Conservation (phyloP, 1,140 invertebrate species). For the Probaryconus sp. region DNA sequence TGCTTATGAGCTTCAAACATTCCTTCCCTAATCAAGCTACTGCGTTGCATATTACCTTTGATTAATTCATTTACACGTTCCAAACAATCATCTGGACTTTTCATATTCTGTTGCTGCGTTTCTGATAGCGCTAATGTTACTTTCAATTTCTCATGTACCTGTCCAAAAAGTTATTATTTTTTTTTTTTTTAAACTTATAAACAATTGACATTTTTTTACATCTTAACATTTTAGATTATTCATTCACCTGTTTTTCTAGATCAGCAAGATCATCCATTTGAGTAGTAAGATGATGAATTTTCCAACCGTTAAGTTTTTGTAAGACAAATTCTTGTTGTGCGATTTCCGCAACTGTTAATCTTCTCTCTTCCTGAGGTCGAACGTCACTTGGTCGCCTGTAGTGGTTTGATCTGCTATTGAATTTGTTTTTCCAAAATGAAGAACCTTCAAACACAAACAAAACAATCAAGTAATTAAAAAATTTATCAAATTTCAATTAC, state of each 20-base stretch:
- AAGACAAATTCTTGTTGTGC: conserved; percentile 92
- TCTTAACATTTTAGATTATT: conserved; percentile 1
- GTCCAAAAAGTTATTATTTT: conserved; percentile 73
- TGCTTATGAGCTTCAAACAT: conserved; percentile 91
- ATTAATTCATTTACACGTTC: conserved; percentile 87
- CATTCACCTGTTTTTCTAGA: conserved; percentile 77
- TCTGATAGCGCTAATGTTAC: conserved; percentile 83
- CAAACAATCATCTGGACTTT: conserved; percentile 82
- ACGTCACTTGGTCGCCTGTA: conserved; percentile 93
- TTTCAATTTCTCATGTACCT: conserved; percentile 83
- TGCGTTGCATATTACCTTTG: conserved; percentile 96
- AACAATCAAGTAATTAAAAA: conserved; percentile 22
- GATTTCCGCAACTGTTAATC: conserved; percentile 90
- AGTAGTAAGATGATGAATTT: conserved; percentile 92
- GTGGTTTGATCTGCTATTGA: conserved; percentile 85
- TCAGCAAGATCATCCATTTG: conserved; percentile 95
- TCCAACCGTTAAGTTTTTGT: conserved; percentile 96
- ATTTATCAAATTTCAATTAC: no score
- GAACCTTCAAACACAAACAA: conserved; percentile 75
- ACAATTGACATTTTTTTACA: background rate
- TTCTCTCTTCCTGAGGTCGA: conserved; percentile 89
- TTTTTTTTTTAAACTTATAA: conserved; percentile 15
- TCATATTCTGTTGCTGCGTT: conserved; percentile 79
- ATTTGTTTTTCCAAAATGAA: conserved; percentile 76
- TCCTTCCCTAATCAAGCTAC: conserved; percentile 94